Evolutionary conservation across 2,113 vertebrate species (phyloP).

Genomic region (Melierax canorus): DNA sequence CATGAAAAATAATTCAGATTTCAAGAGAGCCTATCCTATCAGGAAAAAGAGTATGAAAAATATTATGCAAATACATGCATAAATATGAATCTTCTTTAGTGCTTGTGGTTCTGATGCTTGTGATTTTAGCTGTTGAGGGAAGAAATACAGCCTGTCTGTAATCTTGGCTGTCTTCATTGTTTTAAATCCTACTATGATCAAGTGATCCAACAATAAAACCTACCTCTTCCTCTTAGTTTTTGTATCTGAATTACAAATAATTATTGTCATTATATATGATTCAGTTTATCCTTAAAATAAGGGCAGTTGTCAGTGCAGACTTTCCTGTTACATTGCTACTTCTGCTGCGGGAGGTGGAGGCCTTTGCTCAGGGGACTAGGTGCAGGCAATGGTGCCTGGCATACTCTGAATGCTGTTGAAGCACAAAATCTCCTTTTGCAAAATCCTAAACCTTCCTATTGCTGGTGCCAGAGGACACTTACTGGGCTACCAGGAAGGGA

Average conservation of each 20-base stretch:
- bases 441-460: not conserved
- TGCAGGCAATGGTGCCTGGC: not conserved
- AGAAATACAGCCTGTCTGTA: not conserved
- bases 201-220: not conserved
- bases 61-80: slow-evolving; percentile 6
- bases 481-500: not conserved
- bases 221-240: not conserved
- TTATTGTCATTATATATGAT: not conserved
- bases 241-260: not conserved
- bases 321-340: not conserved
- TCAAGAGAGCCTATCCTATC: not conserved
- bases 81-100: slow-evolving; percentile 9
- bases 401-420: not conserved
- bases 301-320: not conserved
- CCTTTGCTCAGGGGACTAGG: not conserved
- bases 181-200: not conserved
- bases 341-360: not conserved
- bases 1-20: slow-evolving; percentile 8
- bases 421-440: not conserved
- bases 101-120: not conserved
- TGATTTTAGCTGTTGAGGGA: not conserved
- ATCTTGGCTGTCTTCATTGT: not conserved
- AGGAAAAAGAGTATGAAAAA: not conserved
- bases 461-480: not conserved
- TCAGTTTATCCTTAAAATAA: not conserved